Conservation (phyloP, 2,113 vertebrate genomes). For the Ochotona princeps region DNA sequence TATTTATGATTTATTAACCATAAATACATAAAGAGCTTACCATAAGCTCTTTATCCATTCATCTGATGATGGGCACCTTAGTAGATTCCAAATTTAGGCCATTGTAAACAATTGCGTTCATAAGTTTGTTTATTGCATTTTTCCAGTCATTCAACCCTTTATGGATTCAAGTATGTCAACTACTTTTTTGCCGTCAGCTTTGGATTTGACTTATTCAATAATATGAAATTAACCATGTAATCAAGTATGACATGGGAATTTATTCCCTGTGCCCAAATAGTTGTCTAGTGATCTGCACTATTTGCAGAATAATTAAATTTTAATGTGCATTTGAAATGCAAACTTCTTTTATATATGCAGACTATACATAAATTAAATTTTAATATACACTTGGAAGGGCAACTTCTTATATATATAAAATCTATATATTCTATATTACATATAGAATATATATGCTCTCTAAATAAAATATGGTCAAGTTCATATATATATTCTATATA, state of each 20-base stretch:
- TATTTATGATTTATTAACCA: too few relatives aligned
- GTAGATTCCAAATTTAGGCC: background rate
- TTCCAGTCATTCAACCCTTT: background rate
- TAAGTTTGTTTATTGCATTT: background rate
- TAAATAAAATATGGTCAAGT: too few relatives aligned
- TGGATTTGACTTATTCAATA: background rate
- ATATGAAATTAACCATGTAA: background rate
- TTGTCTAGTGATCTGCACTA: background rate
- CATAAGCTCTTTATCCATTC: too few relatives aligned
- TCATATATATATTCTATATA: too few relatives aligned
- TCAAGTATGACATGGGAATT: background rate
- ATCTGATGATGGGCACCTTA: too few relatives aligned
- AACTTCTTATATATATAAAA: too few relatives aligned
- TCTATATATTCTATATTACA: too few relatives aligned
- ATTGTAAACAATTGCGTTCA: too few relatives aligned
- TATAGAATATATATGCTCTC: too few relatives aligned
- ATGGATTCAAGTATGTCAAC: background rate
- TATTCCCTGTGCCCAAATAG: background rate
- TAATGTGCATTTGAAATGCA: background rate
- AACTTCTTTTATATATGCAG: background rate
- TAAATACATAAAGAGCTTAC: too few relatives aligned
- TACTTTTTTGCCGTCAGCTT: background rate
- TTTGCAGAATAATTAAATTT: background rate
- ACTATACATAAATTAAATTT: too few relatives aligned
- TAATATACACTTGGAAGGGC: too few relatives aligned